Evolutionary conservation across 2,113 vertebrate species (phyloP).

Genomic region (Lagenorhynchus albirostris): DNA sequence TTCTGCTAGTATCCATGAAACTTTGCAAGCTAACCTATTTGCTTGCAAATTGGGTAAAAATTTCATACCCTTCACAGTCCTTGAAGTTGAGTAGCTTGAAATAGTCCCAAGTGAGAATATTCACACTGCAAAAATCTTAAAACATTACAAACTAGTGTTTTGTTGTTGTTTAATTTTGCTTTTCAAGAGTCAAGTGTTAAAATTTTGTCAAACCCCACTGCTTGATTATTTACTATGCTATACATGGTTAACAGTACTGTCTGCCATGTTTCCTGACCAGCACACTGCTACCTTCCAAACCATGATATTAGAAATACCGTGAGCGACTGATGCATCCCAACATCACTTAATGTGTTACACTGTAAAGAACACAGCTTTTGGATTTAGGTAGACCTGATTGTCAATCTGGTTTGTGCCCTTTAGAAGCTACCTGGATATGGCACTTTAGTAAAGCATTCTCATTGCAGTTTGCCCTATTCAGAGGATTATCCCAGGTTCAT

Average conservation of each 20-base stretch:
- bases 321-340: not conserved
- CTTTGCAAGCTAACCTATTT: not conserved
- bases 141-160: not conserved
- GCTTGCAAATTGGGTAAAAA: not conserved
- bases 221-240: not conserved
- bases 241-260: not conserved
- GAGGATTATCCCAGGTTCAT: not conserved
- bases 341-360: not conserved
- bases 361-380: not conserved
- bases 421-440: not conserved
- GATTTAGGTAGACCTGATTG: not conserved
- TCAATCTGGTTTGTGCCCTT: not conserved
- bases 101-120: not conserved
- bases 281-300: not conserved
- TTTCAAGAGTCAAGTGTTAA: not conserved
- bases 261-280: not conserved
- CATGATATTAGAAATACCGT: not conserved
- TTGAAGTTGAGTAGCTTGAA: not conserved
- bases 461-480: not conserved
- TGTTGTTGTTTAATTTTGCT: not conserved
- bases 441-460: not conserved
- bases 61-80: accelerated
- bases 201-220: not conserved
- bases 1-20: not conserved
- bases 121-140: not conserved